phyloP scores from a whole-genome alignment of 1,140 invertebrate species.

The Caenorhabditis inopinata region DNA sequence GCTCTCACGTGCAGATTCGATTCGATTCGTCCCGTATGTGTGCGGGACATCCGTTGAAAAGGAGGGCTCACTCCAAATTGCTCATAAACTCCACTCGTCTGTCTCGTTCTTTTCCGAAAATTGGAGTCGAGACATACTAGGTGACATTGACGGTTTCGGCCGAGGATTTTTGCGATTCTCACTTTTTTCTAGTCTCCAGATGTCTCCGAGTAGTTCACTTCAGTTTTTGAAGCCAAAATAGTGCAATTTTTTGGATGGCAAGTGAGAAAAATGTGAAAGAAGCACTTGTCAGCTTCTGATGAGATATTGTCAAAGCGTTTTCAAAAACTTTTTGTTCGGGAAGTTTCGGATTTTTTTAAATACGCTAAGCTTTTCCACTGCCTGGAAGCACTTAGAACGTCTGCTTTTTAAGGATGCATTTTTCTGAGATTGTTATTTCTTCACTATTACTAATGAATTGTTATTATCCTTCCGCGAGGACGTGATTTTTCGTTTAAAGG shows the following conservation, averaged over 20 bases:
- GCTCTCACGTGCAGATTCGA: neutral
- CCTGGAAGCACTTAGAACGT: too few relatives aligned
- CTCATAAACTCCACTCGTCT: slow-evolving; percentile 12
- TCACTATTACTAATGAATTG: too few relatives aligned
- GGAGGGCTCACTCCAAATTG: slow-evolving; percentile 4
- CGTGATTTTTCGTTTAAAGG: too few relatives aligned
- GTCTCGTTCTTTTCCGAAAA: neutral
- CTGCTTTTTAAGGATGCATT: too few relatives aligned
- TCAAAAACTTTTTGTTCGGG: neutral
- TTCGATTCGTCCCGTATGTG: neutral
- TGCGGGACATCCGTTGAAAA: neutral
- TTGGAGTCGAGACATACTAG: slow-evolving; percentile 25
- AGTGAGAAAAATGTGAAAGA: neutral
- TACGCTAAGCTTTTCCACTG: too few relatives aligned
- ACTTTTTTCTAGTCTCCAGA: neutral
- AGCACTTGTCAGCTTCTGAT: neutral
- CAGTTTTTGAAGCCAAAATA: too few relatives aligned
- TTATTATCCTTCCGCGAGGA: too few relatives aligned
- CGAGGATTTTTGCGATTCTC: too few relatives aligned
- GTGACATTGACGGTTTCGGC: neutral
- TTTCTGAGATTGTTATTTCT: too few relatives aligned
- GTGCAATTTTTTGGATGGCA: too few relatives aligned
- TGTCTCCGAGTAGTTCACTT: too few relatives aligned
- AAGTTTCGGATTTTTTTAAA: neutral
- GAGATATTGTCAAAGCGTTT: neutral